phyloP scores from a whole-genome alignment of 2,113 vertebrate species.

The Poeciliopsis prolifica region DNA sequence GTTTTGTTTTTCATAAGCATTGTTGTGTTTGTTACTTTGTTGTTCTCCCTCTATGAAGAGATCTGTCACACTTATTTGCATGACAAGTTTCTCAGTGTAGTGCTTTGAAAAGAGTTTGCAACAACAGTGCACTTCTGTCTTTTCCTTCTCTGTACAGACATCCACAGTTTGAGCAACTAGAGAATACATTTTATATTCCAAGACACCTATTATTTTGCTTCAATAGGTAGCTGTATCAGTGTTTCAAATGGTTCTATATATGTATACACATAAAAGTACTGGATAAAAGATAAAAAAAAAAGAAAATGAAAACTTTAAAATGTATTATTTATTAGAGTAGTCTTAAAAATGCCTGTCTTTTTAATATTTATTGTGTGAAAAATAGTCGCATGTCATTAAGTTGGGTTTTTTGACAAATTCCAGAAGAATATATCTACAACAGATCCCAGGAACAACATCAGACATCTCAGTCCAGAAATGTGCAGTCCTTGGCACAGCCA shows the following conservation, averaged over 20 bases:
- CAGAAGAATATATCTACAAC: too few species aligned
- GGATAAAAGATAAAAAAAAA: too few species aligned
- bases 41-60: constrained; percentile 64
- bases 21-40: constrained; percentile 76
- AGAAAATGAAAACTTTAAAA: too few species aligned
- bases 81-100: constrained; percentile 68
- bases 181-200: background rate
- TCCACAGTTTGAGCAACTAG: background rate
- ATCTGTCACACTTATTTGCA: constrained; percentile 75
- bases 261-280: too few species aligned
- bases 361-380: background rate
- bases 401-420: too few species aligned
- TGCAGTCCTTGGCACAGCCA: too few species aligned
- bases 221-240: too few species aligned
- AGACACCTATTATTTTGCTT: too few species aligned
- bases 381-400: background rate
- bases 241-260: too few species aligned
- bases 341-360: background rate
- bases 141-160: constrained; percentile 23
- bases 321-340: background rate
- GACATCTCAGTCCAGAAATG: too few species aligned
- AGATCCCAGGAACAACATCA: too few species aligned
- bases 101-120: constrained; percentile 50
- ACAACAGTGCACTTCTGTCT: constrained; percentile 11
- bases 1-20: constrained; percentile 74